Evolutionary conservation across 2,797 vertebrate species (phyloP), one percentile per base, ranked within the genome.

Genomic region (Epinephelus coioides): DNA sequence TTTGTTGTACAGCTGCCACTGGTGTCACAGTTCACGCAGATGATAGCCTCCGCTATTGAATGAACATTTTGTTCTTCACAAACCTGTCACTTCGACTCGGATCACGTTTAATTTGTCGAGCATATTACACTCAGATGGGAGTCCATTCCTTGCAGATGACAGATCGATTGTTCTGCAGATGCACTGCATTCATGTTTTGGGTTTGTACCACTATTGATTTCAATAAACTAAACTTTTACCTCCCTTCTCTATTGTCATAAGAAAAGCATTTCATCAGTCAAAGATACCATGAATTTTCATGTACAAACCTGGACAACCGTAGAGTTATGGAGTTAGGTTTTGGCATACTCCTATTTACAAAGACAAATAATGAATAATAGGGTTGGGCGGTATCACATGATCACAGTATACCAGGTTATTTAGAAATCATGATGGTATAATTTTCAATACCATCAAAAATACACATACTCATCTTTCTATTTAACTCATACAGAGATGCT

Each of bases 191-290:
- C 78, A 81, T 83, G 79, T 55, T 21, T 73, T 68, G 67, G 79
- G 57, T 84, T 88, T 83, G 78, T 71, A 88, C 71, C 55, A 18
- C 61, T 81, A 72, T 84, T 88, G 77, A 88, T 86, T 83, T 87
- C 69, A 80, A 81, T 83, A 78, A 89, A 88, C 82, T 44, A 34
- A 78, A 62, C 40, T 69, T 84, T 71, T 55, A 40, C 44, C 54
- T 9, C 38, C 15, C 34, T 62, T 66, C 34, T 69, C 40, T 81
- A 75, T 57, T 81, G 46, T 78, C 49, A 66, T 30, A 34, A 30
- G 63, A 34, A 81, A 81, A 76, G 61, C 14, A 67, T 65, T 78
- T 69, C 62, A 67, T 80, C 50, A 66, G 70, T 81, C 77, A 86
- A 72, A 51, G 34, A 57, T 17, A 30, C 27, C 55, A 61, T 57